Percentiles rank a stretch among this genome's conserved stretches.
These are phyloP conservation scores for Varecia variegata DNA, from an alignment of 2,797 vertebrate genomes.

Conservation along the genomic window DNA sequence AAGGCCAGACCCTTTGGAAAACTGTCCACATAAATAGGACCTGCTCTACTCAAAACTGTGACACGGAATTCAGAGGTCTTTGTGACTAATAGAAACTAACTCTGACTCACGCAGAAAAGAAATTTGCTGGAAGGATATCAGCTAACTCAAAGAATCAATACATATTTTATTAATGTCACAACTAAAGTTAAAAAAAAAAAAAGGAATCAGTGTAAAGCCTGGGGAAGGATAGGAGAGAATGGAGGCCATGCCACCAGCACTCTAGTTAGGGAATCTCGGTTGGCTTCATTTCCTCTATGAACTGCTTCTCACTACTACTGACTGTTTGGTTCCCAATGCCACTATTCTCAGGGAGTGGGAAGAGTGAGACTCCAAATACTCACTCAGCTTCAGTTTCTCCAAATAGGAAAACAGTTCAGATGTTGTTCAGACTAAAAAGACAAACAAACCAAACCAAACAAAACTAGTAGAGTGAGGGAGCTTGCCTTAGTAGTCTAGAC, in stretches of 20 bases:
- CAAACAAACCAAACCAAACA: neutral
- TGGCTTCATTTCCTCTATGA: neutral
- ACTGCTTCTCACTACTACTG: neutral
- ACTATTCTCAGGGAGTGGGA: neutral
- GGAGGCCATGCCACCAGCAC: neutral
- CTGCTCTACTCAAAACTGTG: neutral
- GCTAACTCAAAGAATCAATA: neutral
- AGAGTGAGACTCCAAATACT: neutral
- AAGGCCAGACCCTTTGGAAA: conserved; percentile 11
- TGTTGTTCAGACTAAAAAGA: neutral
- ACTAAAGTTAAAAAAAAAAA: neutral
- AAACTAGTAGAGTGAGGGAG: neutral
- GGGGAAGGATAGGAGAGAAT: neutral
- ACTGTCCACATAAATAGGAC: neutral
- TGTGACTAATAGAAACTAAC: neutral
- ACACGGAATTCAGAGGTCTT: neutral
- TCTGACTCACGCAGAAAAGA: neutral
- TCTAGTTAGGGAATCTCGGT: neutral
- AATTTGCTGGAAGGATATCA: neutral
- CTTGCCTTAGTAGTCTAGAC: neutral
- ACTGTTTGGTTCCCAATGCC: neutral
- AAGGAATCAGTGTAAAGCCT: neutral
- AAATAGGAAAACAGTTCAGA: neutral
- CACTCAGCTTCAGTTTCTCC: neutral
- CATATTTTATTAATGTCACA: neutral